These are phyloP conservation scores for Oligia fasciuncula DNA, from an alignment of 2,888 invertebrate species.

Conservation along the genomic window DNA sequence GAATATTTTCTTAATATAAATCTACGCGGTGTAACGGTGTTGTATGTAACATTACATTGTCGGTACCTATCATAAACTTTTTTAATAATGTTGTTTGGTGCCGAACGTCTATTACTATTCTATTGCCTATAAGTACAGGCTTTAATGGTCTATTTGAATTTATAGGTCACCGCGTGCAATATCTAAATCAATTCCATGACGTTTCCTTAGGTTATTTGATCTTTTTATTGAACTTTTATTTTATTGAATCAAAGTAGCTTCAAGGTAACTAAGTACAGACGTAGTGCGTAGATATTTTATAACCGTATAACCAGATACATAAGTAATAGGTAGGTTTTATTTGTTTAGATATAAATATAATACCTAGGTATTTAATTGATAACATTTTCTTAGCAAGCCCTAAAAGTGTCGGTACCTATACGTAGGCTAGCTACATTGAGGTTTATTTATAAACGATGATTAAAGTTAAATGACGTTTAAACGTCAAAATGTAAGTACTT, in stretches of 20 bases:
- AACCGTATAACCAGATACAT: too few relatives aligned
- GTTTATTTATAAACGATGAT: too few relatives aligned
- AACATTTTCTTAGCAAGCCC: neutral
- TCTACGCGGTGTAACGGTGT: constrained; percentile 1
- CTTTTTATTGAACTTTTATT: constrained; percentile 47
- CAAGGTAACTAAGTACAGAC: neutral
- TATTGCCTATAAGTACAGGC: constrained; percentile 51
- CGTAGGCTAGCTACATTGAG: neutral
- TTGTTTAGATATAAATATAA: neutral
- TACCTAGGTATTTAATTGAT: too few relatives aligned
- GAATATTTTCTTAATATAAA: constrained; percentile 37
- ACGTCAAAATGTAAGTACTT: too few relatives aligned
- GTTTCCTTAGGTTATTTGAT: constrained; percentile 36
- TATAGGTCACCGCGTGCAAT: constrained; percentile 61
- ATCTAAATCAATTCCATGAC: constrained; percentile 64
- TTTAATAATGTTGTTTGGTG: constrained; percentile 64
- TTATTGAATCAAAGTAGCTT: constrained; percentile 16
- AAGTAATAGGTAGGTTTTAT: neutral
- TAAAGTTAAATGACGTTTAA: too few relatives aligned
- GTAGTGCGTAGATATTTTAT: neutral
- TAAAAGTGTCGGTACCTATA: neutral
- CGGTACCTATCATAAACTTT: constrained; percentile 57
- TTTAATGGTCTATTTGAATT: constrained; percentile 63
- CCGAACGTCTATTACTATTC: constrained; percentile 57
- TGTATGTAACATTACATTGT: constrained; percentile 28